Evolutionary conservation across 2,888 invertebrate species (phyloP).

Genomic region (Flexamia atlantica): DNA sequence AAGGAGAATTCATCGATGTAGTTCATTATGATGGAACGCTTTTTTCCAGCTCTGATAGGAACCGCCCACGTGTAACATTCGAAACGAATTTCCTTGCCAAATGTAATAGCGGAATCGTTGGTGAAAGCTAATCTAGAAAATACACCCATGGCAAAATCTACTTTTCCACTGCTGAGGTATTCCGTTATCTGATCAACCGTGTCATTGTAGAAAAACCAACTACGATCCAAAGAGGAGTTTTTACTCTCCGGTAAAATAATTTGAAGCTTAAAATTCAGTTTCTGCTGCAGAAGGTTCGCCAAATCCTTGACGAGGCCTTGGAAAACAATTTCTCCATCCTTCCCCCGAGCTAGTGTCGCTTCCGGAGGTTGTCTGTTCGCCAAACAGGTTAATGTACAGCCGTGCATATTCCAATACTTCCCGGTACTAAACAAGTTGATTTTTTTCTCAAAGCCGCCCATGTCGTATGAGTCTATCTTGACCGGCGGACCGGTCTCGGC

Average conservation of each 20-base stretch:
- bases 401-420: conserved; percentile 68
- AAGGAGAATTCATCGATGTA: conserved; percentile 69
- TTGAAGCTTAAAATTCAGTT: conserved; percentile 67
- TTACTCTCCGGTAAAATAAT: conserved; percentile 56
- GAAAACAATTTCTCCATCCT: conserved; percentile 57
- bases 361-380: conserved; percentile 68
- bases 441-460: conserved; percentile 60
- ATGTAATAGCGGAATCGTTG: conserved; percentile 67
- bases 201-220: conserved; percentile 61
- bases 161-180: conserved; percentile 43
- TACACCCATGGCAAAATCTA: conserved; percentile 70
- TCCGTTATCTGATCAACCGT: conserved; percentile 59
- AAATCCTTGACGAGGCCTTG: conserved; percentile 45
- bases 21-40: conserved; percentile 69
- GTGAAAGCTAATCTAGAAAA: conserved; percentile 69
- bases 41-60: conserved; percentile 69
- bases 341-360: conserved; percentile 61
- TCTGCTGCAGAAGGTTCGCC: conserved; percentile 62
- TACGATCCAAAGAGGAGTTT: conserved; percentile 54
- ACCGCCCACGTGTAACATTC: conserved; percentile 71
- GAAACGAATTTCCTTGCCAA: conserved; percentile 69
- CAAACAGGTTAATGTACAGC: conserved; percentile 67
- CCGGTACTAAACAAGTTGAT: conserved; percentile 65
- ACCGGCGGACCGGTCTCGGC: conserved; percentile 67
- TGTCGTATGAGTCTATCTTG: conserved; percentile 66